A percentile compares a stretch with the other conserved stretches of the same genome.
phyloP scores from a whole-genome alignment of 2,888 invertebrate genomes.

The Stenichneumon culpator region DNA sequence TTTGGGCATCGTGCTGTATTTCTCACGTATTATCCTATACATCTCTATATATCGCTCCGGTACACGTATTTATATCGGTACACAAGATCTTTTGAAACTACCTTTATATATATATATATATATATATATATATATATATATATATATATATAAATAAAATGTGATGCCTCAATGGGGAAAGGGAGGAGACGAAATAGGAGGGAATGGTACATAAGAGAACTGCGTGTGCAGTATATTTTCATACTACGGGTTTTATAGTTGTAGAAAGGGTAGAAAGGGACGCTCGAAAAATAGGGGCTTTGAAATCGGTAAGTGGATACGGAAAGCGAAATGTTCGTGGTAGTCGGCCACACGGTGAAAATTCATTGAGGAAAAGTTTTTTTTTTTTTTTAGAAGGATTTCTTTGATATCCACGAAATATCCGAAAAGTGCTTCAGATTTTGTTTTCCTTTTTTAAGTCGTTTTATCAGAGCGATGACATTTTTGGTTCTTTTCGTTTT shows the following conservation, averaged over 20 bases:
- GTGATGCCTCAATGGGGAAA: constrained; percentile 28
- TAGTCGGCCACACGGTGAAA: neutral
- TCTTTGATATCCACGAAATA: neutral
- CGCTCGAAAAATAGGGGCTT: constrained; percentile 18
- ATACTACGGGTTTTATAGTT: constrained; percentile 46
- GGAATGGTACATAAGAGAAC: neutral
- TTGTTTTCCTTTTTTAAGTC: neutral
- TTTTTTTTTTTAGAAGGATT: neutral
- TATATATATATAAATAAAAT: neutral
- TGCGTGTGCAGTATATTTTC: constrained; percentile 23
- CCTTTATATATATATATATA: constrained; percentile 39
- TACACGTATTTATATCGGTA: constrained; percentile 30
- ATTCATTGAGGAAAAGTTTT: neutral
- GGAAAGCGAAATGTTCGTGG: neutral
- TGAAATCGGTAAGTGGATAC: constrained; percentile 33
- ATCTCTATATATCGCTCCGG: neutral
- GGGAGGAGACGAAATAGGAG: constrained; percentile 37
- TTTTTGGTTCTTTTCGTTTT: too few relatives aligned
- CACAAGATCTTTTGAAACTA: constrained; percentile 60
- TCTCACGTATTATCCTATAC: constrained; percentile 21
- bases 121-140: constrained; percentile 3
- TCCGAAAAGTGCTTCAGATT: neutral
- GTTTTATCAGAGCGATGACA: neutral
- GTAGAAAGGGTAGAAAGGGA: constrained; percentile 16
- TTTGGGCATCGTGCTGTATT: constrained; percentile 6